These are phyloP conservation scores for Centrocercus urophasianus DNA, from an alignment of 2,113 vertebrate species.

Conservation along the genomic window DNA sequence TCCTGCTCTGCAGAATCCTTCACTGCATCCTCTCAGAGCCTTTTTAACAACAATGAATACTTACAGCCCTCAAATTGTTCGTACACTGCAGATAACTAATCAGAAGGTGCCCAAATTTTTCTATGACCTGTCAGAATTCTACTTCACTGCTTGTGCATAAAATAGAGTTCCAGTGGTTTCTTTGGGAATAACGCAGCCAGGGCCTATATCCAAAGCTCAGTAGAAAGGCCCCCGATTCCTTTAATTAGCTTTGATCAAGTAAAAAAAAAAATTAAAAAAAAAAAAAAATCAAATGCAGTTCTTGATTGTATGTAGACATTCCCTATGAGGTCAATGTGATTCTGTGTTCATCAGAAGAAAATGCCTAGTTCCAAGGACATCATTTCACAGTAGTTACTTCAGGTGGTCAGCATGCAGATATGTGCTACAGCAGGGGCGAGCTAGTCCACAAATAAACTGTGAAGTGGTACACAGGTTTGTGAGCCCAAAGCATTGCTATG, in stretches of 20 bases:
- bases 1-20: constrained; percentile 20
- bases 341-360: background rate
- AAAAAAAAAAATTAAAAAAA: background rate
- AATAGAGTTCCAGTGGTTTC: constrained; percentile 14
- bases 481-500: background rate
- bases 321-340: background rate
- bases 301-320: constrained; percentile 10
- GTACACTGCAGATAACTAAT: constrained; percentile 17
- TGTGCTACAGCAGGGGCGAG: background rate
- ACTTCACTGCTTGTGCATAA: background rate
- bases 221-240: constrained; percentile 23
- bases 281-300: background rate
- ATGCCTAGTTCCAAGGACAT: background rate
- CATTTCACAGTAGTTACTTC: constrained; percentile 38
- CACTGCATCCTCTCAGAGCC: constrained; percentile 34
- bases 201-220: background rate
- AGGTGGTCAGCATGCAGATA: background rate
- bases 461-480: background rate
- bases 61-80: constrained; percentile 8
- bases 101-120: background rate
- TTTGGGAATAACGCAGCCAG: background rate
- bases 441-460: background rate
- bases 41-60: constrained; percentile 21
- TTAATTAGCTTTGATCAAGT: background rate
- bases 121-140: constrained; percentile 22